Evolutionary conservation across 2,797 vertebrate genomes (phyloP).

Genomic region (Okamejei kenojei): DNA sequence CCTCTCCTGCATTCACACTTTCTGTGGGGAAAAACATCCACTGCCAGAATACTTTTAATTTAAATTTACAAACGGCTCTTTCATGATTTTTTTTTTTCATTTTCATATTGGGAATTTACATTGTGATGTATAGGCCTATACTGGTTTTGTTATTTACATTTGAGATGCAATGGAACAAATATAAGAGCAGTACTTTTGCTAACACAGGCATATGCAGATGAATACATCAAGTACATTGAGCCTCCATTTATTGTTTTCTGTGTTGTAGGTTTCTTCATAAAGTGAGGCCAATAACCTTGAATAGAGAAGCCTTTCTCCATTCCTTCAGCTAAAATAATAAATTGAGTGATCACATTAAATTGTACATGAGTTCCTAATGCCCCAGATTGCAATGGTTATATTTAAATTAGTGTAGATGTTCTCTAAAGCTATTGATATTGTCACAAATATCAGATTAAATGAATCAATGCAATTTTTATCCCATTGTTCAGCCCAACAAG

Average conservation of each 20-base stretch:
- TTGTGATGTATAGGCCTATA: not conserved
- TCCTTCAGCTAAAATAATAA: not conserved
- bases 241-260: not conserved
- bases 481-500: not conserved
- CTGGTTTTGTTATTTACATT: not conserved
- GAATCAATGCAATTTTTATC: not conserved
- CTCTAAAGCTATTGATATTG: slow-evolving; percentile 11
- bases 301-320: not conserved
- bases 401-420: slow-evolving; percentile 2
- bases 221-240: not conserved
- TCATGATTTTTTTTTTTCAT: not conserved
- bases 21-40: not conserved
- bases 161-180: not conserved
- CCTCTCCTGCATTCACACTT: not conserved
- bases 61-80: not conserved
- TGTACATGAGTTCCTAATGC: not conserved
- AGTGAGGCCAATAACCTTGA: not conserved
- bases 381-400: slow-evolving; percentile 13
- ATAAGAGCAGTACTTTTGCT: not conserved
- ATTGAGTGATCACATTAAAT: not conserved
- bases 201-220: not conserved
- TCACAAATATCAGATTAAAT: not conserved
- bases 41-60: not conserved
- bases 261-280: not conserved
- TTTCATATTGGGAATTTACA: not conserved